Evolutionary conservation across 2,888 invertebrate genomes (phyloP), one percentile per base, ranked within the genome.

Genomic region (Gymnoscelis rufifasciata): DNA sequence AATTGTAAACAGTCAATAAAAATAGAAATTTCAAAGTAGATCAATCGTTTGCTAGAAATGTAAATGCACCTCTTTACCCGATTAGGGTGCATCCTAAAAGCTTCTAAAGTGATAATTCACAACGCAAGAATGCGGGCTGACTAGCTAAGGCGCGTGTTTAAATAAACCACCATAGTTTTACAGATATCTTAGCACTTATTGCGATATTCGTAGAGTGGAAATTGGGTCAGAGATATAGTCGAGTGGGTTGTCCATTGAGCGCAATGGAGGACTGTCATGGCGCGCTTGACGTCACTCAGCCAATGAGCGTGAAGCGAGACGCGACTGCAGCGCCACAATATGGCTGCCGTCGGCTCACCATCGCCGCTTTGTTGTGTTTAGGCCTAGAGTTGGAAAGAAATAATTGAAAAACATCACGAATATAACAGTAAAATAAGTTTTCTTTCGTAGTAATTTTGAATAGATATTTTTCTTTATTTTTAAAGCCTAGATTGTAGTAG

Each of bases 1-100:
- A 2, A 11, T 78, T 74, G 78, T 82, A 78, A 76, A 75, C 78
- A 75, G 78, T 64, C 78, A 77, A 82, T 83, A 80, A 80, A 19
- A 19, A 19, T 19, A 19, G 80, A 79, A 81, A 80, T 74, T 79
- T 67, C 80, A 68, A 75, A 50, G 74, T 68, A 72, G 75, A 74
- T 78, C 75, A 71, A 68, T 74, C 71, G 75, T 64, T 79, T 77
- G 74, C 75, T 78, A 71, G 74, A 73, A 79, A 74, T 83, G 80
- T 71, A 77, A 83, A 79, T 68, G 75, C 71, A 75, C 77, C 79
- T 79, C 71, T 61, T 74, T 66, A 68, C 69, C 69, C 78, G 81
- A 83, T 82, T 83, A 83, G 81, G 83, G 79, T 84, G 83, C 82
- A 86, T 86, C 81, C 76, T 83, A 84, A 87, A 82, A 83, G 84